Evolutionary conservation across 2,113 vertebrate species (phyloP), one percentile per base, ranked within the genome.

Genomic region (Bujurquina vittata): DNA sequence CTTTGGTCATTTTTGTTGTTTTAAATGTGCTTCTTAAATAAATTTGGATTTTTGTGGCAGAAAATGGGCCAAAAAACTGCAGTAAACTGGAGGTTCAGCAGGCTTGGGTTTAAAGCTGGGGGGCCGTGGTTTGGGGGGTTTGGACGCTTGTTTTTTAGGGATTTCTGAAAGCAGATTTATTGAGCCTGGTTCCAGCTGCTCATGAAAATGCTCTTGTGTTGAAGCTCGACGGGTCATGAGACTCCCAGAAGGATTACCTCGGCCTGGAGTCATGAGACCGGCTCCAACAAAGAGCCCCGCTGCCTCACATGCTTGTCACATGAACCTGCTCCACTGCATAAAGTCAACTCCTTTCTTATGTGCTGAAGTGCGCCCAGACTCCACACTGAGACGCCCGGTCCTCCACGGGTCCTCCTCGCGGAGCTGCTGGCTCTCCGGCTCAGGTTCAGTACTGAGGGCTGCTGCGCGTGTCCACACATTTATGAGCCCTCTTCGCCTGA

Each of bases 171-270:
- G 94, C 93, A 94, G 95, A 96, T 95, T 96, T 96, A 94, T 94
- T 93, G 94, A 93, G 93, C 92, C 94, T 93, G 93, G 90, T 95
- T 95, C 94, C 86, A 72, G 93, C 87, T 92, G 88, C 92, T 95
- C 93, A 95, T 94, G 95, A 95, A 96, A 96, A 96, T 94, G 93
- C 95, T 95, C 94, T 93, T 49, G 89, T 93, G 95, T 96, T 95
- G 94, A 94, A 92, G 93, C 92, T 56, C 91, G 84, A 88, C 62
- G 90, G 95, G 95, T 98, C 97, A 98, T 93, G 95, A 94, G 97
- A 96, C 95, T 94, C 94, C 92, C 92, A 93, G 91, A 96, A 96
- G 96, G 96, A 95, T 96, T 94, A 95, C 93, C 96, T 95, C 95
- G 93, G 94, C 94, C 85, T 92, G 78, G 88, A 96, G 95, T 98